Evolutionary conservation across 2,113 vertebrate genomes (phyloP), one percentile per base, ranked within the genome.

Genomic region (Ictidomys tridecemlineatus): DNA sequence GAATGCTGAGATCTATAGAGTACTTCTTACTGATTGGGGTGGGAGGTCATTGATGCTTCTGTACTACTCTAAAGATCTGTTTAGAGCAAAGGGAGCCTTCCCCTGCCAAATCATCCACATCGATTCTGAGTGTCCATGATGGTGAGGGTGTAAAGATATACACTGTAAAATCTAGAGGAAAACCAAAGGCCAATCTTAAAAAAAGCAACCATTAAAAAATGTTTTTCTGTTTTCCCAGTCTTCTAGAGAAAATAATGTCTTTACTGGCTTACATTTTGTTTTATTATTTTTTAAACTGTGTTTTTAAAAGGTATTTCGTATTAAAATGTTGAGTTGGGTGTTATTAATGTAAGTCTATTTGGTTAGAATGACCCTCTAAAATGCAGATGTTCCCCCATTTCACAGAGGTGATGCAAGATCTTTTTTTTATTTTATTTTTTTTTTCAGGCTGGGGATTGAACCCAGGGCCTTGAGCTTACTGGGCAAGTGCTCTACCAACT

Each of bases 261-360:
- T 92, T 74, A 63, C 24, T 93, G 82, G 70, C 58, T 96, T 95
- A 90, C 5, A 96, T 97, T 98, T 94, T 95, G 61, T 67, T 39
- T 70, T 93, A 6, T 96, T 1, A 90, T 96, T 96, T 95, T 98
- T 89, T 94, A 97, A 98, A 93, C 12, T 12, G 12, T 48, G 6
- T 86, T 69, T 98, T 96, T 83, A 94, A 97, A 79, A 85, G 80
- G 48, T 3, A 2, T 70, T 96, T 94, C 96, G n/a, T 42, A 61
- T 8, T 8, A 98, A 77, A 97, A 96, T 93, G n/a, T 98, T 94
- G 96, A 65, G 67, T 56, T 94, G 94, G 79, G 76, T 98, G 86
- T 97, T 97, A 93, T 96, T 93, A 96, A 87, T 58, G 76, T 92
- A 89, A 96, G 69, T 69, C 80, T 91, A 74, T 30, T 97, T 90